These are phyloP conservation scores for Netelia inedita DNA, from an alignment of 2,888 invertebrate species.

Conservation along the genomic window DNA sequence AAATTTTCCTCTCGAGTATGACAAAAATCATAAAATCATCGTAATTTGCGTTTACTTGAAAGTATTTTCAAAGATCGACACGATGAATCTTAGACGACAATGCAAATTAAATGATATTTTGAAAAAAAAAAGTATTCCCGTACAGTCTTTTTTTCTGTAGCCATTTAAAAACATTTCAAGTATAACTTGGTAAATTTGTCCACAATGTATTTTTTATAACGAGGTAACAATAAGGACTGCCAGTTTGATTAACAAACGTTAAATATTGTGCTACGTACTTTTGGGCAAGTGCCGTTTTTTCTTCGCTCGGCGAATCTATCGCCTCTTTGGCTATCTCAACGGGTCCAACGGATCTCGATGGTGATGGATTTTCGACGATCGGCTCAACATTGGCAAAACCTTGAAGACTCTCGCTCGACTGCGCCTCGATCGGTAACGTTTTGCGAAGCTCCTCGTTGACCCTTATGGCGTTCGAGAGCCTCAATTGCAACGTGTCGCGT, in stretches of 20 bases:
- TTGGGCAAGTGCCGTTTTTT: conserved; percentile 80
- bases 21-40: not conserved
- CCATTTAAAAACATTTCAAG: no score
- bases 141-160: no score
- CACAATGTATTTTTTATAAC: not conserved
- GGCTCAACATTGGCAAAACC: conserved; percentile 64
- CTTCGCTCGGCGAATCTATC: conserved; percentile 78
- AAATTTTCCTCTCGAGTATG: not conserved
- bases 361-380: conserved; percentile 78
- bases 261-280: conserved; percentile 78
- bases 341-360: conserved; percentile 79
- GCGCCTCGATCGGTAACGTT: conserved; percentile 36
- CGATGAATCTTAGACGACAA: not conserved
- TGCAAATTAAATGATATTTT: no score
- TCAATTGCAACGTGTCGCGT: conserved; percentile 93
- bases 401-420: conserved; percentile 46
- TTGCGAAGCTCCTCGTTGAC: conserved; percentile 89
- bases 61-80: not conserved
- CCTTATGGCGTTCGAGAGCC: conserved; percentile 92
- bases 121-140: no score
- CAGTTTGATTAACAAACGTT: not conserved
- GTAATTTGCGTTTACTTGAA: not conserved
- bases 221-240: no score
- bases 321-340: conserved; percentile 83
- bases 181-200: no score